Evolutionary conservation across 2,888 invertebrate species (phyloP).

Genomic region (Nyleta sp.): DNA sequence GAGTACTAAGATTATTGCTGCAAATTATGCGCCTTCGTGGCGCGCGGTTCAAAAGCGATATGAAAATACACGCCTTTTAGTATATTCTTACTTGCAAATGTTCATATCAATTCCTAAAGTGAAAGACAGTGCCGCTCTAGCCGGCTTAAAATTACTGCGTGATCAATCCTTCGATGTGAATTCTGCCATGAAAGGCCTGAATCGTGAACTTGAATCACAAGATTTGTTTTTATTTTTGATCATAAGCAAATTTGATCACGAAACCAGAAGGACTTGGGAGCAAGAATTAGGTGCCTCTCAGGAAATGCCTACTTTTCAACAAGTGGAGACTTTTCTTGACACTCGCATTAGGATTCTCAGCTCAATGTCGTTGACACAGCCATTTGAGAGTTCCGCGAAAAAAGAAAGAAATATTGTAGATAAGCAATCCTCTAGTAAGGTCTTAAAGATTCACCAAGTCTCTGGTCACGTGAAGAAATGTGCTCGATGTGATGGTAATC

Average conservation of each 20-base stretch:
- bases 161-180: too few relatives aligned
- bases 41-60: neutral
- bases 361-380: too few relatives aligned
- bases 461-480: neutral
- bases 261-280: conserved; percentile 13
- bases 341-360: too few relatives aligned
- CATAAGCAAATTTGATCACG: conserved; percentile 9
- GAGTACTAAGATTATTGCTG: neutral
- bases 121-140: neutral
- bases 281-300: neutral
- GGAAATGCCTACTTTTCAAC: conserved; percentile 6
- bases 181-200: neutral
- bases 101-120: conserved; percentile 13
- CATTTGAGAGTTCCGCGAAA: too few relatives aligned
- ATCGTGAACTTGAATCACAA: neutral
- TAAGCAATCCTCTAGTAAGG: too few relatives aligned
- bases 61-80: conserved; percentile 8
- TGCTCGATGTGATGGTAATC: neutral
- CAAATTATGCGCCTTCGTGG: conserved; percentile 3
- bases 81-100: conserved; percentile 2
- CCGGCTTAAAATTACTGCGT: neutral
- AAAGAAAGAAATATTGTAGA: too few relatives aligned
- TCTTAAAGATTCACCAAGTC: too few relatives aligned
- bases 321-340: too few relatives aligned
- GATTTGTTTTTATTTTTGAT: conserved; percentile 27